These are phyloP conservation scores for Festucalex cinctus DNA, from an alignment of 2,113 vertebrate genomes.

Conservation along the genomic window DNA sequence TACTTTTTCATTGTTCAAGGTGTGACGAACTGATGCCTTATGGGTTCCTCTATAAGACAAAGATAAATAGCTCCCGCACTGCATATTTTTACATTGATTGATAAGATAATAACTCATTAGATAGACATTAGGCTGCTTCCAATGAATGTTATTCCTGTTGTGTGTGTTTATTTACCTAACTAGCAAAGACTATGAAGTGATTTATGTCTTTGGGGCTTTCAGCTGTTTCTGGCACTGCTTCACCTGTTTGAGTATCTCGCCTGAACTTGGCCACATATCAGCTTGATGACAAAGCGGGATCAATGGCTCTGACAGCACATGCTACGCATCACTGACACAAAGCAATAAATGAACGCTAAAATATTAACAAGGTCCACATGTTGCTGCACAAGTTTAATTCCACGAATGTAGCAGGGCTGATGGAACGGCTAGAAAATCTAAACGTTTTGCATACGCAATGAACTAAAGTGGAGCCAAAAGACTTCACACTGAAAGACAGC, in stretches of 20 bases:
- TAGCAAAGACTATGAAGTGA: slow-evolving; percentile 4
- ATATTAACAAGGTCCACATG: slow-evolving; percentile 54
- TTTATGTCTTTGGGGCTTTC: slow-evolving; percentile 32
- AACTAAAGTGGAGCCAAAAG: slow-evolving; percentile 6
- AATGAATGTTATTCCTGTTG: slow-evolving; percentile 1
- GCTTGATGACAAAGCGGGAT: slow-evolving; percentile 39
- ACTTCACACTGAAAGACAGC: not conserved
- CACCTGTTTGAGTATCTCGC: slow-evolving; percentile 46
- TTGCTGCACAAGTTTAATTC: slow-evolving; percentile 34
- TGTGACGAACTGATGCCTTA: not conserved
- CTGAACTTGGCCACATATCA: slow-evolving; percentile 26
- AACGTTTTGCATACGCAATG: slow-evolving; percentile 30
- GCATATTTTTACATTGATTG: slow-evolving; percentile 1
- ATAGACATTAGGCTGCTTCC: not conserved
- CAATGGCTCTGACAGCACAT: slow-evolving; percentile 16
- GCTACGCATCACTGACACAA: slow-evolving; percentile 15
- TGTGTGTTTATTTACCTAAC: not conserved
- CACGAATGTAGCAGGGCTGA: slow-evolving; percentile 44
- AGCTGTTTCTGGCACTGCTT: slow-evolving; percentile 38
- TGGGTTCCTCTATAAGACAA: not conserved
- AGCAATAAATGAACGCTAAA: slow-evolving; percentile 50
- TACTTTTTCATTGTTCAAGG: not conserved
- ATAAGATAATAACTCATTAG: slow-evolving; percentile 1
- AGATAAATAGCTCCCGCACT: not conserved
- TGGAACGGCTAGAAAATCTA: slow-evolving; percentile 23